Evolutionary conservation across 2,113 vertebrate species (phyloP), one percentile per base, ranked within the genome.

Genomic region (Rhabdornis inornatus): DNA sequence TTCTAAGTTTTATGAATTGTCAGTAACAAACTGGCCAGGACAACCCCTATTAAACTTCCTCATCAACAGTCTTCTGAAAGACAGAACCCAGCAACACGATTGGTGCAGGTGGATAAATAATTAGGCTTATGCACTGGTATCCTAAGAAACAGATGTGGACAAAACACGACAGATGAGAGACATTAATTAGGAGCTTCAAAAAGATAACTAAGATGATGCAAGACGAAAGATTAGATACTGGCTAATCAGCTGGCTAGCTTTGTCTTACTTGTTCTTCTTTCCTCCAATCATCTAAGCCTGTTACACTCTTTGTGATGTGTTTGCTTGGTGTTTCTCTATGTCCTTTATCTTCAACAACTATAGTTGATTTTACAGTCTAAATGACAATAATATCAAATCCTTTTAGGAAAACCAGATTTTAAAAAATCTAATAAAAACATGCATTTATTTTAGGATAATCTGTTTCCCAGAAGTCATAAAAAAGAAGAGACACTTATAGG

Each of bases 131-230:
- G n/a, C 44, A 78, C 0, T 47, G 44, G 28, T 93, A 83, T 52
- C 10, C 3, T 37, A 81, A 44, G 56, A 94, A 90, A 89, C 64
- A 84, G 83, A 92, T 60, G 88, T 69, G 80, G 76, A 94, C 61
- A 92, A 83, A 82, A 82, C 24, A 45, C 0, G 0, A 76, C 72
- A 94, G 88, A 93, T 82, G 76, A 92, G 30, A 86, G 18, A 84
- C 53, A 30, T 69, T 88, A 90, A 94, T 94, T 87, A 92, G 63
- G 61, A 93, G 37, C 31, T 84, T 87, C 57, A 45, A 60, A 90
- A 89, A 78, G 31, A 71, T 49, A 86, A 87, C 53, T 49, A 60
- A 76, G 25, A 64, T 25, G 16, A 69, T 68, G 33, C n/a, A 76
- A 60, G n/a, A 21, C 60, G 49, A 83, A 93, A 86, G 49, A 92